A percentile compares a stretch with the other conserved stretches of the same genome.
Conservation (phyloP, 2,113 vertebrate genomes). For the Corapipo altera region DNA sequence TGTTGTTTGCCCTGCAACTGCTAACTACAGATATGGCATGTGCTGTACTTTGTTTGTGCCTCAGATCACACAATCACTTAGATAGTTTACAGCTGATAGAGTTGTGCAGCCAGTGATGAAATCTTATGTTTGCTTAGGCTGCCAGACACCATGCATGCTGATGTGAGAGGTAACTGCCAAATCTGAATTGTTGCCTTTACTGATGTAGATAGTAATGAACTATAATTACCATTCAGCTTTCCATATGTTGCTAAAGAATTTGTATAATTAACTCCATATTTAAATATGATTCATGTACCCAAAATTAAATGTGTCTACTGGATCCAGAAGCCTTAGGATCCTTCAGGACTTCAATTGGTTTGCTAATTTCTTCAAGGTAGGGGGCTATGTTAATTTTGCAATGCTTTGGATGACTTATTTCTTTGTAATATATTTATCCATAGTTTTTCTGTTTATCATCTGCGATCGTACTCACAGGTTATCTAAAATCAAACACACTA, state of each 20-base stretch:
- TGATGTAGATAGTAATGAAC: constrained; percentile 49
- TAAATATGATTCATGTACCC: constrained; percentile 48
- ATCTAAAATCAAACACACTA: neutral
- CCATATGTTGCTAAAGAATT: constrained; percentile 38
- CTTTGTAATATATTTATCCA: neutral
- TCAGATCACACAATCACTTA: neutral
- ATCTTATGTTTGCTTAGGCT: neutral
- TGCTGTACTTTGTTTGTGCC: neutral
- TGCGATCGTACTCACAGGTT: neutral
- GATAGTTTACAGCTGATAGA: neutral
- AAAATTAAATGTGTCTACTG: constrained; percentile 38
- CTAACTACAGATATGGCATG: neutral
- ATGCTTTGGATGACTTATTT: neutral
- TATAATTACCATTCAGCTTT: constrained; percentile 54
- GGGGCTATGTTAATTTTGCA: neutral
- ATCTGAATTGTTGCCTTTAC: constrained; percentile 32
- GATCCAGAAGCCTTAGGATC: constrained; percentile 5
- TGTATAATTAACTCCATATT: constrained; percentile 54
- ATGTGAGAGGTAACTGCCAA: constrained; percentile 48
- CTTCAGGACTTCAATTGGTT: constrained; percentile 27
- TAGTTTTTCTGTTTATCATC: neutral
- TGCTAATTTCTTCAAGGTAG: constrained; percentile 38
- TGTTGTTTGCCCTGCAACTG: neutral
- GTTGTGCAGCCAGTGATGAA: neutral
- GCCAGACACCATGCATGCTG: neutral